Conservation (phyloP, 2,797 vertebrate species). For the Mormyrops boulengeri region DNA sequence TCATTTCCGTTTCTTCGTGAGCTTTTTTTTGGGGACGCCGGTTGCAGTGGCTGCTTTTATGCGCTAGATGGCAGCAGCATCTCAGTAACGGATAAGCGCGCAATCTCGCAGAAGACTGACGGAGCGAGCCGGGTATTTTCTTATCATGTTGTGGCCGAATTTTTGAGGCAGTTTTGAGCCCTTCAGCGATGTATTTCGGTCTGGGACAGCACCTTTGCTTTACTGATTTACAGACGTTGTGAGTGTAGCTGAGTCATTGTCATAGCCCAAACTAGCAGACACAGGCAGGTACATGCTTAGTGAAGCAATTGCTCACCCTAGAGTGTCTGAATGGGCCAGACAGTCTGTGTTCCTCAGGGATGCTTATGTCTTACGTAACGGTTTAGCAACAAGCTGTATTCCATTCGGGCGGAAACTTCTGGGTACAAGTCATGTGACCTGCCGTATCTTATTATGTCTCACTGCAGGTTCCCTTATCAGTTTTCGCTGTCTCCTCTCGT, state of each 20-base stretch:
- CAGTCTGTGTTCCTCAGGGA: not conserved
- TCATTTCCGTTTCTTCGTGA: not conserved
- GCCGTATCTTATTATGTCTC: not conserved
- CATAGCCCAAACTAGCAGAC: not conserved
- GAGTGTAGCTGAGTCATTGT: not conserved
- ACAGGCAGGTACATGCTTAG: not conserved
- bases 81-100: not conserved
- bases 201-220: not conserved
- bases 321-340: not conserved
- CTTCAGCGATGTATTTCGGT: not conserved
- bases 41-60: not conserved
- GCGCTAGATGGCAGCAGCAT: conserved; percentile 16
- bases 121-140: not conserved
- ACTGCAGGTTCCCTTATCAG: not conserved
- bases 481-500: not conserved
- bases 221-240: not conserved
- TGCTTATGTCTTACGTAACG: not conserved
- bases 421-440: not conserved
- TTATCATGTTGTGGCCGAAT: not conserved
- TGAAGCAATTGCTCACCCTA: not conserved
- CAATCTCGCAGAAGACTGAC: not conserved
- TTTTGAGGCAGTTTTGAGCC: not conserved
- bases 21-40: not conserved
- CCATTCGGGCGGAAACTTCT: not conserved
- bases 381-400: not conserved